Evolutionary conservation across 2,113 vertebrate species (phyloP).

Genomic region (Anolis sagrei): DNA sequence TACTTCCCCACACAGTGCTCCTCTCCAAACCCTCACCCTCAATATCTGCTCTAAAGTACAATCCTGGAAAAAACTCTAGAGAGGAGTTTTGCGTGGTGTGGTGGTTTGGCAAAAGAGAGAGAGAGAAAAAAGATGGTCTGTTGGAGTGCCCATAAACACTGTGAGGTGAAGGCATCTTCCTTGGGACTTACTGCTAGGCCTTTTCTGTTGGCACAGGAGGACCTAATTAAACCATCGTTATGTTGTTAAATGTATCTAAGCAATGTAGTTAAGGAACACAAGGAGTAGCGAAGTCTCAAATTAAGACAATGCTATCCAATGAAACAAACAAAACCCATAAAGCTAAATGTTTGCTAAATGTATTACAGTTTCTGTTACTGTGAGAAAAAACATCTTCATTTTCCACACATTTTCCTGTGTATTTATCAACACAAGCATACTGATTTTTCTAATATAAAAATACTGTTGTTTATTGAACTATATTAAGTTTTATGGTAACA

Average conservation of each 20-base stretch:
- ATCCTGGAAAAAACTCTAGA: no score
- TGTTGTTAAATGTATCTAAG: not conserved
- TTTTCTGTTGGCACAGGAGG: no score
- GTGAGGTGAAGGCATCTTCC: no score
- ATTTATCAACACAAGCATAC: not conserved
- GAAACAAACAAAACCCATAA: slow-evolving; percentile 26
- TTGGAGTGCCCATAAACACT: no score
- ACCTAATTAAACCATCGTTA: no score
- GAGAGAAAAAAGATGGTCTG: no score
- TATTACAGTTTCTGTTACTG: slow-evolving; percentile 1
- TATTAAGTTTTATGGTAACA: not conserved
- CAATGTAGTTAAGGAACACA: slow-evolving; percentile 5
- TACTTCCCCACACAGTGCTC: no score
- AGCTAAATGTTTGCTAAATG: slow-evolving; percentile 22
- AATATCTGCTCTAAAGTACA: no score
- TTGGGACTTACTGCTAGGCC: no score
- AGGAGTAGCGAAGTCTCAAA: not conserved
- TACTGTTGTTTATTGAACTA: not conserved
- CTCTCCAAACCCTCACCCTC: no score
- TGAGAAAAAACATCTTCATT: not conserved
- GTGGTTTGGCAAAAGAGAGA: no score
- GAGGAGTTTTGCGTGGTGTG: no score
- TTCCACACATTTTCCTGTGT: not conserved
- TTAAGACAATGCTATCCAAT: not conserved
- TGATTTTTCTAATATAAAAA: not conserved